Evolutionary conservation across 1,140 invertebrate genomes (phyloP), one percentile per base, ranked within the genome.

Genomic region (Cotesia typhae): DNA sequence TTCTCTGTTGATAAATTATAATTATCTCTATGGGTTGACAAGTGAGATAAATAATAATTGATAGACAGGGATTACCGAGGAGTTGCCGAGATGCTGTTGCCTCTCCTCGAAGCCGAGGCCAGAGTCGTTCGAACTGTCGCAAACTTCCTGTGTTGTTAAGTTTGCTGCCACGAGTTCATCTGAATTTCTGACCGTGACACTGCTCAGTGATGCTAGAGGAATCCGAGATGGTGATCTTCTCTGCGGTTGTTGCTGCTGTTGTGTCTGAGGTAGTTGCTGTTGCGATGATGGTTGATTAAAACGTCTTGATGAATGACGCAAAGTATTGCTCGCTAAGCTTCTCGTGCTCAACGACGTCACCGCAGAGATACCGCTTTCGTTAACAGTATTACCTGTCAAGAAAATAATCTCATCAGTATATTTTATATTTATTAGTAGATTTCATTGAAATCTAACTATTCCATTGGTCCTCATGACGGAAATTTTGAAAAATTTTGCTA

Each of bases 91-190:
- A 51, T 82, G 81, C 66, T 81, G 81, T 38, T 82, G 86, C 28
- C 86, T 81, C 61, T 93, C 90, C 79, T 93, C 92, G 64, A 92
- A 93, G 35, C 93, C 93, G 65, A 95, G 88, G 20, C 93, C 93
- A 73, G 93, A 94, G 81, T 95, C 94, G 86, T 94, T 94, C 38
- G 93, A 94, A 86, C 94, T 94, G 83, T 94, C 94, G 81, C 93
- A 94, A 68, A 81, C 78, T 72, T 86, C 84, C 70, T 82, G 83
- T 66, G 77, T 73, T 55, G 77, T 74, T 57, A 79, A 77, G 55
- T 75, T 80, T 12, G 78, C 80, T 12, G 78, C 14, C 6, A 75
- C 78, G 67, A 79, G 76, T 38, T 85, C 85, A 82, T 86, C 82
- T 75, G 83, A 78, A 59, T 76, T 81, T 64, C 81, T 76, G 4